These are phyloP conservation scores for Calidris pygmaea DNA, from an alignment of 2,113 vertebrate species.

Conservation along the genomic window DNA sequence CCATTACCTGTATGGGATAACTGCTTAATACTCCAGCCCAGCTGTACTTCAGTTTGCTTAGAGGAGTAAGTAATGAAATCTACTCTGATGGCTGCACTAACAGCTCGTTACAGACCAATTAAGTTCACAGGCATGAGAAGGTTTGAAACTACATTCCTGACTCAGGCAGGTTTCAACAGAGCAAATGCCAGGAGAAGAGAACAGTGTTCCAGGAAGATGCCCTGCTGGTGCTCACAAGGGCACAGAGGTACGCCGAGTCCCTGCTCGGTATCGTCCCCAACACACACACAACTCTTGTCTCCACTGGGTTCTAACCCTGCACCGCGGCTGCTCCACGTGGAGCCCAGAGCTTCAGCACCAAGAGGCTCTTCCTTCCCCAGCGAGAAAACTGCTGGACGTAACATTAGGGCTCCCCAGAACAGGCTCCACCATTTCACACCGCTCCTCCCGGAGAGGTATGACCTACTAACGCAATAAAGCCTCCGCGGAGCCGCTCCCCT, in stretches of 20 bases:
- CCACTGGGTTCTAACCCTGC: not conserved
- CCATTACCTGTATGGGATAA: not conserved
- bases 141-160: not conserved
- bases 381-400: not conserved
- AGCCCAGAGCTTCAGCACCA: not conserved
- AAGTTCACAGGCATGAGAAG: not conserved
- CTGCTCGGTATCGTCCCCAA: rapidly evolving
- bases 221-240: not conserved
- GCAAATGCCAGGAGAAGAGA: not conserved
- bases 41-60: not conserved
- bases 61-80: not conserved
- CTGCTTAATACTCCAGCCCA: not conserved
- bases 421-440: not conserved
- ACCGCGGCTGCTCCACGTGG: not conserved
- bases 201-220: rapidly evolving
- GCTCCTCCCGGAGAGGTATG: not conserved
- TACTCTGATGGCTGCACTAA: not conserved
- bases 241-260: not conserved
- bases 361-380: not conserved
- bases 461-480: not conserved
- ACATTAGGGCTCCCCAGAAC: not conserved
- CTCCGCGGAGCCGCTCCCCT: not conserved
- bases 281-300: rapidly evolving
- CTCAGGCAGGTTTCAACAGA: not conserved
- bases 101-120: not conserved